Evolutionary conservation across 1,140 invertebrate genomes (phyloP).

Genomic region (Saxidomus purpurata): DNA sequence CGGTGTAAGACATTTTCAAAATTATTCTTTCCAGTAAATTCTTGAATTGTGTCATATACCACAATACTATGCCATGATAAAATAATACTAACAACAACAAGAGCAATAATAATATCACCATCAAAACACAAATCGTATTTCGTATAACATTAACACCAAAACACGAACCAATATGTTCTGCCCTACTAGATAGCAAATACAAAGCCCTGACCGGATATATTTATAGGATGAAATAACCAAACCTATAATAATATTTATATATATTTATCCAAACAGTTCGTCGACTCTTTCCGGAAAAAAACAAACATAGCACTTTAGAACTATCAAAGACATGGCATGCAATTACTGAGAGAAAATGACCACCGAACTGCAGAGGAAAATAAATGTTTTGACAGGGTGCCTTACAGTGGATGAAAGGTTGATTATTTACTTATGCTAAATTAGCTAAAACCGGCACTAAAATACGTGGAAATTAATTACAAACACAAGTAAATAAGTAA

Average conservation of each 20-base stretch:
- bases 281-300: slow-evolving; percentile 4
- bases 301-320: background rate
- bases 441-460: background rate
- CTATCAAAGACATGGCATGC: background rate
- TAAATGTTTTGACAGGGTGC: background rate
- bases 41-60: too few species aligned
- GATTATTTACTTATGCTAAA: slow-evolving; percentile 7
- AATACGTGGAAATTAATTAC: background rate
- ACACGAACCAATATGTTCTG: too few species aligned
- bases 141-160: too few species aligned
- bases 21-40: too few species aligned
- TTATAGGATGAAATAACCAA: background rate
- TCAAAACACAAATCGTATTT: too few species aligned
- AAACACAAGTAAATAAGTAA: background rate
- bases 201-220: background rate
- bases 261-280: background rate
- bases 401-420: background rate
- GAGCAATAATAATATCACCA: too few species aligned
- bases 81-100: too few species aligned
- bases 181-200: too few species aligned
- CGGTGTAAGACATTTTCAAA: too few species aligned
- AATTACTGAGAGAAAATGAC: background rate
- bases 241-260: slow-evolving; percentile 12
- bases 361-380: background rate
- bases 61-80: too few species aligned